A percentile compares a stretch with the other conserved stretches of the same genome.
Conservation (phyloP, 2,888 invertebrate species). For the Dynastes maya region DNA sequence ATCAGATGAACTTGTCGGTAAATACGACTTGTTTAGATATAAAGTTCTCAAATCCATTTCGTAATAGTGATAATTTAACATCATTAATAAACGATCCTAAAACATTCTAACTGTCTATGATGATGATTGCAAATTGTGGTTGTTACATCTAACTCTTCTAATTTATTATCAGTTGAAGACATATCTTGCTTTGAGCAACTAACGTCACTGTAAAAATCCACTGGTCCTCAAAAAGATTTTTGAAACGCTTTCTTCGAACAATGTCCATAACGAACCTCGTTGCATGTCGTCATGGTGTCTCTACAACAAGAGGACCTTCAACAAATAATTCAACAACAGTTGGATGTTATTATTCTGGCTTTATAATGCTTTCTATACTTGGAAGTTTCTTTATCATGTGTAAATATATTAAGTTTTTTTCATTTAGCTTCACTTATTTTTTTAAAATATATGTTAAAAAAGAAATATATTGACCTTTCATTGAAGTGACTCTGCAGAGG, state of each 20-base stretch:
- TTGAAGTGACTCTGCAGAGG: background rate
- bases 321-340: background rate
- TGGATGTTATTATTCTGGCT: background rate
- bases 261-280: background rate
- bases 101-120: slow-evolving; percentile 28
- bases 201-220: background rate
- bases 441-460: background rate
- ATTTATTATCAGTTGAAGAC: slow-evolving; percentile 6
- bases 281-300: background rate
- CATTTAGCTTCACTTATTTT: too few relatives aligned
- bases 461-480: slow-evolving; percentile 13
- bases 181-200: background rate
- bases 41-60: slow-evolving; percentile 51
- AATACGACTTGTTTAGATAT: slow-evolving; percentile 41
- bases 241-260: background rate
- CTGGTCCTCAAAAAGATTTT: background rate
- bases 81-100: slow-evolving; percentile 54
- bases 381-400: too few relatives aligned
- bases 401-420: too few relatives aligned
- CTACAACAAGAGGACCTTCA: background rate
- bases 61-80: slow-evolving; percentile 55
- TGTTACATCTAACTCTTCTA: slow-evolving; percentile 48
- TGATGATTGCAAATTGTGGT: slow-evolving; percentile 8
- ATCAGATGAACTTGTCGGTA: slow-evolving; percentile 41
- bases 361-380: too few relatives aligned